Evolutionary conservation across 2,797 vertebrate genomes (phyloP).

Genomic region (Ataeniobius toweri): DNA sequence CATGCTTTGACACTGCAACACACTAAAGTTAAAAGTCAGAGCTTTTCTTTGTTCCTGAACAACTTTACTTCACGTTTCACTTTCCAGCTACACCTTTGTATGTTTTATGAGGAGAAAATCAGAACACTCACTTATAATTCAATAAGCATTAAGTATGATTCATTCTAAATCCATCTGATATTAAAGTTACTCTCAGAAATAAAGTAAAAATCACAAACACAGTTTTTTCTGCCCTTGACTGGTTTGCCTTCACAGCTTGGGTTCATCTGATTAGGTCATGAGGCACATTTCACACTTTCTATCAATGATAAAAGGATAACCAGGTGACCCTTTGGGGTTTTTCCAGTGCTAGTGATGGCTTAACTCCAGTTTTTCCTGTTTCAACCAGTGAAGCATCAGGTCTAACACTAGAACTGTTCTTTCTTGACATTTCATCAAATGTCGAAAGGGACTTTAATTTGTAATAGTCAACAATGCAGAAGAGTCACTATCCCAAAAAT

Average conservation of each 20-base stretch:
- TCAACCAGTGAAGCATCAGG: background rate
- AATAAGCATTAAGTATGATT: background rate
- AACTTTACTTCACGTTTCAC: background rate
- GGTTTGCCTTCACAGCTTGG: background rate
- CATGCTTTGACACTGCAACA: no score
- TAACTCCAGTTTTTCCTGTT: background rate
- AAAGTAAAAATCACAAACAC: background rate
- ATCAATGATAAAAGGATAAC: background rate
- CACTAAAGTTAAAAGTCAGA: no score
- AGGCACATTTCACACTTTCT: background rate
- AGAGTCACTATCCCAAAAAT: no score
- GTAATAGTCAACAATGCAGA: no score
- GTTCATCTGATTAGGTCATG: background rate
- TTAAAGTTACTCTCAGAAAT: background rate
- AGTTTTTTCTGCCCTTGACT: background rate
- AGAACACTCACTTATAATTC: no score
- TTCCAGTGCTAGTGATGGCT: no score
- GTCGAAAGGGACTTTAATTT: no score
- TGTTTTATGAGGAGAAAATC: background rate
- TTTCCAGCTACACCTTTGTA: background rate
- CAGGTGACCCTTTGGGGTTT: background rate
- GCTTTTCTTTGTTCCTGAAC: background rate
- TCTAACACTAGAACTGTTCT: background rate
- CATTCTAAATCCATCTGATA: background rate
- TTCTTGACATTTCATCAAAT: background rate